A percentile compares a stretch with the other conserved stretches of the same genome.
phyloP scores from a whole-genome alignment of 2,113 vertebrate species.

The Pterocles burchelli region DNA sequence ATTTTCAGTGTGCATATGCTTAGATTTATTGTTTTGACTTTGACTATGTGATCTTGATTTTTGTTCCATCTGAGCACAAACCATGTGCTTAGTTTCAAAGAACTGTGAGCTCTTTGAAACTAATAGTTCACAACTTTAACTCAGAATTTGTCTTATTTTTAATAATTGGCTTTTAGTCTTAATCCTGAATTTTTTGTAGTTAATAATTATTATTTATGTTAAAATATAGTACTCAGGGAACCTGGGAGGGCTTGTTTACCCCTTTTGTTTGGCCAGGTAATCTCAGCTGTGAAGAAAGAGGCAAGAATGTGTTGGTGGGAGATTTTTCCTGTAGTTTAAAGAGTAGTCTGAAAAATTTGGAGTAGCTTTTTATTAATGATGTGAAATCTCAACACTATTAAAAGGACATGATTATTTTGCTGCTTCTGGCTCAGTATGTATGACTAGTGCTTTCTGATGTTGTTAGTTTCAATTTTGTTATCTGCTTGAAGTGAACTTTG shows the following conservation, averaged over 20 bases:
- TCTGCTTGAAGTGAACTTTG: not conserved
- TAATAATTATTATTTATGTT: not conserved
- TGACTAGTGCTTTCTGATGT: not conserved
- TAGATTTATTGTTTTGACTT: not conserved
- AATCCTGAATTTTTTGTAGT: not conserved
- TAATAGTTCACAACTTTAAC: not conserved
- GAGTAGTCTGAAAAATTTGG: not conserved
- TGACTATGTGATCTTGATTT: not conserved
- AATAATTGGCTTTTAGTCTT: not conserved
- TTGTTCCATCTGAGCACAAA: not conserved
- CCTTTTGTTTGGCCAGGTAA: not conserved
- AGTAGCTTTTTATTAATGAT: not conserved
- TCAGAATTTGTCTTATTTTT: not conserved
- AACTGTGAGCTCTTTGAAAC: not conserved
- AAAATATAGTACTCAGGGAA: not conserved
- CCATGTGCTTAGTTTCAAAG: not conserved
- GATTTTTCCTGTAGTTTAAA: not conserved
- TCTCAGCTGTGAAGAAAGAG: not conserved
- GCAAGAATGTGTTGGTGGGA: not conserved
- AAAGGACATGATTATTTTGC: not conserved
- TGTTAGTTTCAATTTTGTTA: not conserved
- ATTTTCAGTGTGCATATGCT: not conserved
- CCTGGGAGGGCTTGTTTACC: not conserved
- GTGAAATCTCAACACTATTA: not conserved
- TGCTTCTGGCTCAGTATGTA: not conserved